Evolutionary conservation across 2,113 vertebrate species (phyloP).

Genomic region (Panthera uncia): DNA sequence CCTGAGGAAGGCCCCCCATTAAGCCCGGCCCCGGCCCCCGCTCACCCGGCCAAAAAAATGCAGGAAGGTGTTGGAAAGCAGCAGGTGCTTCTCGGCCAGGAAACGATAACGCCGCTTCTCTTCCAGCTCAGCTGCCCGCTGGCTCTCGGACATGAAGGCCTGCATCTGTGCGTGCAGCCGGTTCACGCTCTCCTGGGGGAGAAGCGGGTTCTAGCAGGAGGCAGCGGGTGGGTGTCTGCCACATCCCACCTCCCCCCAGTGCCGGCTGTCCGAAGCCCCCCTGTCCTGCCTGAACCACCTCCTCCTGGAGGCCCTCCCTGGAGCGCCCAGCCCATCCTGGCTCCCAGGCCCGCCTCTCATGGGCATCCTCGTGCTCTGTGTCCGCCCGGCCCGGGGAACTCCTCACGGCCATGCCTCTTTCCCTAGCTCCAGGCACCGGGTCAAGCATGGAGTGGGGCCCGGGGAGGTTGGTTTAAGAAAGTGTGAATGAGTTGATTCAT

Average conservation of each 20-base stretch:
- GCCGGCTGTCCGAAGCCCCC: background rate
- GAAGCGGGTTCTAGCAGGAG: background rate
- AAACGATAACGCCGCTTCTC: slow-evolving; percentile 96
- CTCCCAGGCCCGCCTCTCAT: background rate
- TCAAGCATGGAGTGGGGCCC: background rate
- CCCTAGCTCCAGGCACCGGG: background rate
- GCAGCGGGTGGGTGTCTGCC: too few species aligned
- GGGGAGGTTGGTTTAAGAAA: background rate
- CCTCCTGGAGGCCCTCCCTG: background rate
- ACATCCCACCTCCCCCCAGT: rapidly evolving
- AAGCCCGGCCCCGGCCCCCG: background rate
- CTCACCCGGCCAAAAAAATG: slow-evolving; percentile 87
- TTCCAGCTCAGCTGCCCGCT: slow-evolving; percentile 91
- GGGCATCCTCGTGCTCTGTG: background rate
- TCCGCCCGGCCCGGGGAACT: rapidly evolving
- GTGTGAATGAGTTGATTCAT: background rate
- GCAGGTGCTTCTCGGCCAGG: slow-evolving; percentile 95
- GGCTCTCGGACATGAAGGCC: slow-evolving; percentile 90
- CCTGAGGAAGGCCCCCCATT: background rate
- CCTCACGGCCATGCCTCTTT: background rate
- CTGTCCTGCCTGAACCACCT: background rate
- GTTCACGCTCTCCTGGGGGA: slow-evolving; percentile 84
- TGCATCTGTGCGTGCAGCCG: slow-evolving; percentile 88
- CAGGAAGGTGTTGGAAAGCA: slow-evolving; percentile 85
- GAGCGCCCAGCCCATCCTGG: background rate